phyloP scores from a whole-genome alignment of 2,113 vertebrate species.

The Oophaga pumilio region DNA sequence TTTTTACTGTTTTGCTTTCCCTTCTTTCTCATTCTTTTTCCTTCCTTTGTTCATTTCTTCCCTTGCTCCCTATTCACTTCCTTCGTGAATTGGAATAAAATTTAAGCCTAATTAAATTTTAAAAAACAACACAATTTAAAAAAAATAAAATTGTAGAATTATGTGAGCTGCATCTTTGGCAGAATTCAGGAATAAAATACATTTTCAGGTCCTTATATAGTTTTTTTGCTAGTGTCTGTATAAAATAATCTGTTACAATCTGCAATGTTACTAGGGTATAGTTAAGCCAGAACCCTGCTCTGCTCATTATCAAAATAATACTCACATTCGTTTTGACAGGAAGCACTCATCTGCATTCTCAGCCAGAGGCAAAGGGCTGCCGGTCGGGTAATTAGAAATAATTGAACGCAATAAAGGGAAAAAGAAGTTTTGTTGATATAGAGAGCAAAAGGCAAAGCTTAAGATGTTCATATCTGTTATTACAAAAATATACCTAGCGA shows the following conservation, averaged over 20 bases:
- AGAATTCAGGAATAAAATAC: neutral
- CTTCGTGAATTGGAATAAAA: too few species aligned
- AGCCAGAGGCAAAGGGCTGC: constrained; percentile 56
- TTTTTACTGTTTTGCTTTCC: too few species aligned
- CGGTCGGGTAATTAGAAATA: constrained; percentile 54
- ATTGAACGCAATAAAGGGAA: constrained; percentile 56
- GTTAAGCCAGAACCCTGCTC: constrained; percentile 40
- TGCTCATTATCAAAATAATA: constrained; percentile 52
- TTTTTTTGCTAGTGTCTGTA: constrained; percentile 9
- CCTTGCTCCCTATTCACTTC: too few species aligned
- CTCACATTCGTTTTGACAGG: constrained; percentile 55
- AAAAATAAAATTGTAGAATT: neutral
- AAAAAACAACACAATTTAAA: too few species aligned
- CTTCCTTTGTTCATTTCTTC: too few species aligned
- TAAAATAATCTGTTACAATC: constrained; percentile 40
- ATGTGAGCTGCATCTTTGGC: constrained; percentile 9
- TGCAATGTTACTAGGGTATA: constrained; percentile 22
- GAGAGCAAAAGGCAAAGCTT: constrained; percentile 38
- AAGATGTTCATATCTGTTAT: constrained; percentile 39
- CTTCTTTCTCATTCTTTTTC: too few species aligned
- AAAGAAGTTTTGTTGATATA: constrained; percentile 41
- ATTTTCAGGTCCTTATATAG: neutral
- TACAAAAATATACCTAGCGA: constrained; percentile 32
- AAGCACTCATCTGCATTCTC: constrained; percentile 55
- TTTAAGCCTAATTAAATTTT: too few species aligned